Percentiles rank a stretch among this genome's conserved stretches.
Conservation (phyloP, 2,797 vertebrate species). For the Gastrophryne carolinensis region DNA sequence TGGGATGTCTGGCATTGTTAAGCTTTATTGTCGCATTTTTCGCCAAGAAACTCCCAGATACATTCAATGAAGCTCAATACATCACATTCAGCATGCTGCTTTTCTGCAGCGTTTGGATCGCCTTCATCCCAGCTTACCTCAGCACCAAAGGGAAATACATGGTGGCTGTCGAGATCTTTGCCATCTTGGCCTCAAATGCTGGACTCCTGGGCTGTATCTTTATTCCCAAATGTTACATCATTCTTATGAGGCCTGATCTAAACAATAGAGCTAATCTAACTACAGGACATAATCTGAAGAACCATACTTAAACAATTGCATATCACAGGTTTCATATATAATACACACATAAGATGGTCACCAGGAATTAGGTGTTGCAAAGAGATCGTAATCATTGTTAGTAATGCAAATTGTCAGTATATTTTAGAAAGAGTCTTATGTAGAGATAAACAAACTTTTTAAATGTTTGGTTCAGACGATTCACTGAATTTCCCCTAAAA, state of each 20-base stretch:
- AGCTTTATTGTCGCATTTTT: conserved; percentile 22
- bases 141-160: conserved; percentile 39
- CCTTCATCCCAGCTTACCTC: conserved; percentile 37
- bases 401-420: too few species aligned
- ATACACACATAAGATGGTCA: too few species aligned
- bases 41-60: not conserved
- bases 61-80: conserved; percentile 23
- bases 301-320: too few species aligned
- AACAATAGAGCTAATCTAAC: too few species aligned
- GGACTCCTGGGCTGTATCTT: conserved; percentile 40
- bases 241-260: conserved; percentile 3
- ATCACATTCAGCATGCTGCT: conserved; percentile 45
- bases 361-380: too few species aligned
- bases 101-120: conserved; percentile 41
- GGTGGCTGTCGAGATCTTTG: conserved; percentile 44
- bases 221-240: conserved; percentile 37
- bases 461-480: too few species aligned
- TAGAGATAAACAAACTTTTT: too few species aligned
- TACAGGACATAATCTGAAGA: too few species aligned
- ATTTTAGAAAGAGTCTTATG: too few species aligned
- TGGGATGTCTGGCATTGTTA: not conserved
- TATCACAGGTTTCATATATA: too few species aligned
- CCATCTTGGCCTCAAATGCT: conserved; percentile 28
- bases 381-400: too few species aligned
- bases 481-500: too few species aligned